Conservation (phyloP, 2,888 invertebrate species). For the Zele albiditarsus region DNA sequence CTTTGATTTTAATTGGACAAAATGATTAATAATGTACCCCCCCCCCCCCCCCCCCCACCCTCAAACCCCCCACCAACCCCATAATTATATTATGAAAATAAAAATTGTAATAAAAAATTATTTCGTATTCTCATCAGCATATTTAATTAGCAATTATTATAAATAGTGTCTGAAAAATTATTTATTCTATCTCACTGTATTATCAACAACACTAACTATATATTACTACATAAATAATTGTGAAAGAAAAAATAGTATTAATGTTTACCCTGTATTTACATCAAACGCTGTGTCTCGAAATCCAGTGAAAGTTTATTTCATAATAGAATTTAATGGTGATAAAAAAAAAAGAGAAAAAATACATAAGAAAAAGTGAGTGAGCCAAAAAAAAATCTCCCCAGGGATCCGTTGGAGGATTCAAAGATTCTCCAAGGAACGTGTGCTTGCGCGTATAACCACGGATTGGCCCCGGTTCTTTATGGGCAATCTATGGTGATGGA, state of each 20-base stretch:
- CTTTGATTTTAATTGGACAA: no score
- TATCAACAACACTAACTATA: no score
- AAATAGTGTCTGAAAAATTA: no score
- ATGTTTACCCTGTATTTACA: neutral
- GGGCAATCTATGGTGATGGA: constrained; percentile 73
- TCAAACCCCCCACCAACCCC: no score
- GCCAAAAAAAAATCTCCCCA: constrained; percentile 42
- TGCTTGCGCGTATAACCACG: constrained; percentile 69
- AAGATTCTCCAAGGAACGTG: constrained; percentile 47
- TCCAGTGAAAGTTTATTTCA: neutral
- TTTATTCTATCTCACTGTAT: no score
- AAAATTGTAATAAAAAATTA: no score
- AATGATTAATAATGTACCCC: no score
- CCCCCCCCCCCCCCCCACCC: no score
- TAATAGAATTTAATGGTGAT: neutral
- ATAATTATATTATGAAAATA: no score
- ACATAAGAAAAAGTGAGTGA: constrained; percentile 41
- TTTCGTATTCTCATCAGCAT: no score
- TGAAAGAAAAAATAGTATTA: neutral
- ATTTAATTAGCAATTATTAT: no score
- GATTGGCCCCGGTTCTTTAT: constrained; percentile 71
- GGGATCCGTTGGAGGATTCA: constrained; percentile 41
- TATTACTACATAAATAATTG: no score
- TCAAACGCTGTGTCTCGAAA: neutral
- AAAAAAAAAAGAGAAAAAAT: constrained; percentile 39